Evolutionary conservation across 2,888 invertebrate genomes (phyloP), one percentile per base, ranked within the genome.

Genomic region (Spialia ferax): DNA sequence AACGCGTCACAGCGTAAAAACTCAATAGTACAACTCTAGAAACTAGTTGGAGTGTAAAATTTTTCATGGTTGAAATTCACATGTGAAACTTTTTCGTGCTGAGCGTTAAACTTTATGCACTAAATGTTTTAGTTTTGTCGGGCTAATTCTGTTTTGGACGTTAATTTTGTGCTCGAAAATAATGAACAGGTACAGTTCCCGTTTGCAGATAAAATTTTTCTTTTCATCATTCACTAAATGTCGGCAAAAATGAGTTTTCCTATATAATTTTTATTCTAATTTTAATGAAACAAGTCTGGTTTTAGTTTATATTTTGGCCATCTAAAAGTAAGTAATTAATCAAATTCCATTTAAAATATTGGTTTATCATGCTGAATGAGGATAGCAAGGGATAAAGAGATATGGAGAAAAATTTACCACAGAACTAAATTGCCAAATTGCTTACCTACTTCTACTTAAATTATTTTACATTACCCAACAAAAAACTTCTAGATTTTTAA

Each of bases 81-180:
- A 54, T 45, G 63, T 45, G 10, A 20, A 63, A 63, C 63, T 63
- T 63, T 55, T 55, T 56, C 63, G 55, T 56, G 55, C 56, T 54
- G 38, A 55, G 26, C 45, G 45, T 26, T n/a, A 55, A 63, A 63
- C 63, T 63, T 63, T 63, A 22, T 38, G 63, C 55, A 38, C 55
- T 55, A 63, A 63, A 63, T 63, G 55, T 63, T 63, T 63, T 29
- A 45, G 55, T 63, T 63, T 45, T 32, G 22, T 45, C 59, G 55
- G 11, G 63, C 45, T 56, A 29, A 55, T 29, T 63, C 23, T 45
- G 42, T 38, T 38, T 48, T 48, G 10, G 20, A 10, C 62, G 50
- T 35, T 32, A 62, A 38, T 54, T 54, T 63, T 10, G 22, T 23
- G 55, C 29, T 3, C 15, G n/a, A 29, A 29, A 15, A 45, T 42